Evolutionary conservation across 2,888 invertebrate genomes (phyloP).

Genomic region (Osmoderma eremita): DNA sequence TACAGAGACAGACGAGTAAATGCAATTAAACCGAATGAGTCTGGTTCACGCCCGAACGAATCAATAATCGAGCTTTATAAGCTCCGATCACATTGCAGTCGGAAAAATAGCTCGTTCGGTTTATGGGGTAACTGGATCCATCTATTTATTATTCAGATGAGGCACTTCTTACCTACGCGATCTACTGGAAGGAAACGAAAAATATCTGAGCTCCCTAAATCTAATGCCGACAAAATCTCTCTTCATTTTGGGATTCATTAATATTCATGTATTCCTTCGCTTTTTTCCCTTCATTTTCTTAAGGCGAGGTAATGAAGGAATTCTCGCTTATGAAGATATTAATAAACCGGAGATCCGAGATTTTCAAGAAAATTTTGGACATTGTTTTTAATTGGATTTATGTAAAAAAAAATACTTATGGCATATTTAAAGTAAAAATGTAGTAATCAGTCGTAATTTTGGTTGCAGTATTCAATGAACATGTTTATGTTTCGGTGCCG

Average conservation of each 20-base stretch:
- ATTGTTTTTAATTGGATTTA: no score
- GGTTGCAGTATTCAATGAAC: no score
- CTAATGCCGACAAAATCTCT: constrained; percentile 4
- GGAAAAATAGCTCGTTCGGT: constrained; percentile 5
- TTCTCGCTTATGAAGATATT: not conserved
- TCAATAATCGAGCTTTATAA: no score
- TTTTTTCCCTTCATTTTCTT: not conserved
- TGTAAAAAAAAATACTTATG: no score
- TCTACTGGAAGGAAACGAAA: constrained; percentile 5
- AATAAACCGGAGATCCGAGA: not conserved
- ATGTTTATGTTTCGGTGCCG: no score
- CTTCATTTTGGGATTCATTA: constrained; percentile 12
- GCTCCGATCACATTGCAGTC: not conserved
- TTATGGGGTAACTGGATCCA: not conserved
- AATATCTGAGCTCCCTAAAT: constrained; percentile 13
- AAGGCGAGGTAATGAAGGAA: not conserved
- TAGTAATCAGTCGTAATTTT: no score
- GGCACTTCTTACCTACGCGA: not conserved
- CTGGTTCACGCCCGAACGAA: no score
- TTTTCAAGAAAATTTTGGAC: no score
- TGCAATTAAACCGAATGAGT: no score
- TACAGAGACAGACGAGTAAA: no score
- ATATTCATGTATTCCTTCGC: not conserved
- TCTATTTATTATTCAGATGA: constrained; percentile 10
- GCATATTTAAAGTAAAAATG: no score